A percentile compares a stretch with the other conserved stretches of the same genome.
Conservation (phyloP, 2,113 vertebrate genomes). For the Aspidoscelis tigris region DNA sequence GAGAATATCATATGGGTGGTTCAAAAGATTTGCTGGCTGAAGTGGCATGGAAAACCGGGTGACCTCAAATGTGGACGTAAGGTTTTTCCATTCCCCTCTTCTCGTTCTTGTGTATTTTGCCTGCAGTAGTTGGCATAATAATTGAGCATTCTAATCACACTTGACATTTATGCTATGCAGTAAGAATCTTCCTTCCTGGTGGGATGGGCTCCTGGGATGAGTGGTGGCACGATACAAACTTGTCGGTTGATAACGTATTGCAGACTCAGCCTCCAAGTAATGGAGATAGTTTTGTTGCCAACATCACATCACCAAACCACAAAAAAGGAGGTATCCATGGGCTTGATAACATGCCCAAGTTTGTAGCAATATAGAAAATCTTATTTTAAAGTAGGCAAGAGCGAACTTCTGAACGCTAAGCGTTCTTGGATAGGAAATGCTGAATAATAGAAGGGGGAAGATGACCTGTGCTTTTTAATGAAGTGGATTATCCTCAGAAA, state of each 20-base stretch:
- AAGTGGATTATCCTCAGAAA: too few species aligned
- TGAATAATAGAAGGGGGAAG: too few species aligned
- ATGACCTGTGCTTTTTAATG: too few species aligned
- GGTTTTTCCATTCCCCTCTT: not conserved
- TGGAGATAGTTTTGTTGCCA: too few species aligned
- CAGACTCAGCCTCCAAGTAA: not conserved
- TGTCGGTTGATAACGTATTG: too few species aligned
- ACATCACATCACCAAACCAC: too few species aligned
- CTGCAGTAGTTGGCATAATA: not conserved
- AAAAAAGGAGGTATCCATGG: not conserved
- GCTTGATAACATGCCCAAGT: not conserved
- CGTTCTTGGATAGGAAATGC: not conserved
- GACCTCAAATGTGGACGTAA: too few species aligned
- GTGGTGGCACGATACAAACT: too few species aligned
- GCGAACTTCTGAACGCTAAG: not conserved
- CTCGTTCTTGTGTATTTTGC: constrained; percentile 28
- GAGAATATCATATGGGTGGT: too few species aligned
- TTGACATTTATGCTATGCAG: not conserved
- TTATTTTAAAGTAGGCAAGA: too few species aligned
- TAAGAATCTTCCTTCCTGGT: not conserved
- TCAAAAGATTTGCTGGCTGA: too few species aligned
- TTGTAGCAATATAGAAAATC: not conserved
- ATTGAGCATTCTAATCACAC: not conserved
- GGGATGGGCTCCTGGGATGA: accelerated
- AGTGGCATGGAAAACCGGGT: too few species aligned